phyloP scores from a whole-genome alignment of 2,797 vertebrate genomes.

The Chiloscyllium punctatum region DNA sequence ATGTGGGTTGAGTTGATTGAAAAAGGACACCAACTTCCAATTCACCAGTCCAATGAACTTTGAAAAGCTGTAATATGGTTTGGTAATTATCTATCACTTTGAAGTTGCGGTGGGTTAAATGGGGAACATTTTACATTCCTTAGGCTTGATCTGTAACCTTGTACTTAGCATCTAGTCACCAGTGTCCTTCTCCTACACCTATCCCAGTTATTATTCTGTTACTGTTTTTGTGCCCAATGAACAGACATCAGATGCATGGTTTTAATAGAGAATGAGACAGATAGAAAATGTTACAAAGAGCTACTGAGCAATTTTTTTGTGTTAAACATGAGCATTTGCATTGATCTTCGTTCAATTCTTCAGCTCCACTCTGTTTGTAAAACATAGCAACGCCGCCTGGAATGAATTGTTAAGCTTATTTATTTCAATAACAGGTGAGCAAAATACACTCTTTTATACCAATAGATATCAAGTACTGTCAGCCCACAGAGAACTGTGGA shows the following conservation, averaged over 20 bases:
- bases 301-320: neutral
- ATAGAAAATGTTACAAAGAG: neutral
- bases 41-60: neutral
- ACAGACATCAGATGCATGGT: neutral
- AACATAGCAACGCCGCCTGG: neutral
- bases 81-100: neutral
- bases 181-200: neutral
- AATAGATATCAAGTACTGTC: neutral
- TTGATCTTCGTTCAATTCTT: neutral
- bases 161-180: neutral
- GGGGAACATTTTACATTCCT: neutral
- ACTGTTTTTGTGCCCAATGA: neutral
- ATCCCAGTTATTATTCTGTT: neutral
- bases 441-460: neutral
- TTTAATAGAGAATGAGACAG: neutral
- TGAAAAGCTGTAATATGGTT: neutral
- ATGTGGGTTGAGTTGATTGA: neutral
- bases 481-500: neutral
- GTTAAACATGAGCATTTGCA: neutral
- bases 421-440: neutral
- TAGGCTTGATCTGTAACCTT: neutral
- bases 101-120: neutral
- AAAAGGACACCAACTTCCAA: neutral
- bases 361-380: neutral
- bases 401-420: neutral